A percentile compares a stretch with the other conserved stretches of the same genome.
Conservation (phyloP, 2,113 vertebrate species). For the Carollia perspicillata region DNA sequence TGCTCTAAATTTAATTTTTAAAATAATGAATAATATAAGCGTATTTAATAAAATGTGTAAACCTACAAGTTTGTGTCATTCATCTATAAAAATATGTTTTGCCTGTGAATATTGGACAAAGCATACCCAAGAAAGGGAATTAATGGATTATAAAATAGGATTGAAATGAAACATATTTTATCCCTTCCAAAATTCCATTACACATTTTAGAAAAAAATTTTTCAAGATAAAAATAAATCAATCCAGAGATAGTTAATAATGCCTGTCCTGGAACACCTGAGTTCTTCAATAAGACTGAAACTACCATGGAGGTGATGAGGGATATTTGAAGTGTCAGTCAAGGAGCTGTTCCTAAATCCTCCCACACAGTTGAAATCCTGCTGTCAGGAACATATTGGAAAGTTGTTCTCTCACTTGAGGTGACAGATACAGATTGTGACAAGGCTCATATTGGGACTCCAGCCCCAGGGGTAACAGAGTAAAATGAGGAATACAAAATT, state of each 20-base stretch:
- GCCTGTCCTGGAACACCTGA: neutral
- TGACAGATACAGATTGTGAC: constrained; percentile 66
- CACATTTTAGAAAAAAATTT: neutral
- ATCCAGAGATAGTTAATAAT: neutral
- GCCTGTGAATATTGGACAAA: neutral
- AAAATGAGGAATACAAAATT: constrained; percentile 72
- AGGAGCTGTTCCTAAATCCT: constrained; percentile 41
- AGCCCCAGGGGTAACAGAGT: constrained; percentile 41
- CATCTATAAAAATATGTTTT: neutral
- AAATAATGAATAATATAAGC: neutral
- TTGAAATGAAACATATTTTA: neutral
- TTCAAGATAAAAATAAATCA: neutral
- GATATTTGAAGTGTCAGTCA: constrained; percentile 69
- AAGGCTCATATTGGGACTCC: constrained; percentile 58
- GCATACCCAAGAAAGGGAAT: neutral
- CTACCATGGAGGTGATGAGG: neutral
- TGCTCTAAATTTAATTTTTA: neutral
- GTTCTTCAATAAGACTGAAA: constrained; percentile 27
- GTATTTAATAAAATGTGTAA: neutral
- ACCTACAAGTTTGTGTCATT: neutral
- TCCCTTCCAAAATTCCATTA: neutral
- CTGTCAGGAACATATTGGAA: constrained; percentile 66
- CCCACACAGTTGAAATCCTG: constrained; percentile 40
- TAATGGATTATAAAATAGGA: neutral
- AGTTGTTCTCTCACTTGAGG: constrained; percentile 67